These are phyloP conservation scores for Pseudopleuronectes americanus DNA, from an alignment of 2,797 vertebrate genomes.

Conservation along the genomic window DNA sequence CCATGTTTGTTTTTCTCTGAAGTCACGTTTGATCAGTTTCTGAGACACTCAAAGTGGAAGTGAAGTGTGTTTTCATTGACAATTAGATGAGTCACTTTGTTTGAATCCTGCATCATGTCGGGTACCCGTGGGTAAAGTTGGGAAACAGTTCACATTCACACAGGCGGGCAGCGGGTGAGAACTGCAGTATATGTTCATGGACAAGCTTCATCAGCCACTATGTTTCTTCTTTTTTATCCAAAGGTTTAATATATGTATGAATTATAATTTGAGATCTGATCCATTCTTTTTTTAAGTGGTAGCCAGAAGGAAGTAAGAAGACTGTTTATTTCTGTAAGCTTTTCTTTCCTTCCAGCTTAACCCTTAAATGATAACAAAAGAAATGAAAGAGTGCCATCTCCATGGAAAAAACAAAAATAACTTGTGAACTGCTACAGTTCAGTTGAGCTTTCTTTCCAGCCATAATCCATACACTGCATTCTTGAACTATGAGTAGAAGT, in stretches of 20 bases:
- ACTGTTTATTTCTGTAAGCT: no score
- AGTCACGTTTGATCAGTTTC: background rate
- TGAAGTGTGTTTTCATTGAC: no score
- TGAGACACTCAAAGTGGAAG: background rate
- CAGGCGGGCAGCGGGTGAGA: no score
- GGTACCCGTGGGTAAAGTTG: no score
- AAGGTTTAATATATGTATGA: slow-evolving; percentile 7
- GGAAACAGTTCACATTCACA: no score
- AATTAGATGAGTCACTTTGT: no score
- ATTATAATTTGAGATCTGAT: slow-evolving; percentile 6
- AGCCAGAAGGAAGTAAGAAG: no score
- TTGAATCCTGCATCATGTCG: no score
- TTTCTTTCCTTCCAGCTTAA: background rate
- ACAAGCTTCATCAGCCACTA: background rate
- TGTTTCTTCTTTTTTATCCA: background rate
- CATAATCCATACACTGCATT: background rate
- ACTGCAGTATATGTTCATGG: no score
- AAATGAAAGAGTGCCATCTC: background rate
- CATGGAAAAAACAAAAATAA: background rate
- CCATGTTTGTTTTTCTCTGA: background rate
- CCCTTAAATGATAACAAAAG: no score
- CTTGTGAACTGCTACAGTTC: background rate
- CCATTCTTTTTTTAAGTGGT: background rate
- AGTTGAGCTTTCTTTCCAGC: background rate
- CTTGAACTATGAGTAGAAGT: background rate